Base-by-base conservation (phyloP, 1,140 invertebrate genomes). In the Zaprionus ornatus region DNA sequence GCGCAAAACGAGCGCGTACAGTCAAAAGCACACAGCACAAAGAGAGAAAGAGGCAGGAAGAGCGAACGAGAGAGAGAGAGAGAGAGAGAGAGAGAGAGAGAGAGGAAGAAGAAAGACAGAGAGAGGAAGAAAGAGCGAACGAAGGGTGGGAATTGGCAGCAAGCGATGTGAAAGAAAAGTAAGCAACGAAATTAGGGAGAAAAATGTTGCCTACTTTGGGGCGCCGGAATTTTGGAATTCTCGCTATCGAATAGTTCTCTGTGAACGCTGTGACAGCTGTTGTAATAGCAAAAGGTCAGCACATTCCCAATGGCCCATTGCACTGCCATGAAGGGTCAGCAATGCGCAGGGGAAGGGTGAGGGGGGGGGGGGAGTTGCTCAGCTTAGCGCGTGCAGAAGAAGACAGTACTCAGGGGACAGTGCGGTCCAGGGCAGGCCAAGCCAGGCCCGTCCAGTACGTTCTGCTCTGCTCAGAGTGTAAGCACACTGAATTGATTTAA, bases 191-290 rank as follows among this genome's bases (percentile, higher is more conserved):
- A n/a, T 60, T 37, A 48, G 32, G n/a, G 9, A 48, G 23, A 48
- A 59, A 74, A 68, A n/a, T 40, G 55, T 71, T 78, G 79, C 63
- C 70, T 72, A 77, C 78, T 56, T 82, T 71, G 66, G 25, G 10
- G 71, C 40, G 66, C 45, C 10, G 45, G 48, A 9, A 55, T 50
- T 60, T 32, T 21, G 13, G 7, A 56, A 57, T 52, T 55, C 45
- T 21, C 45, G 10, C 50, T 54, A 17, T 50, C 19, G 19, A 42
- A 42, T 61, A 68, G 55, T 61, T 66, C 6, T 25, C 4, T 15
- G 15, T 15, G 29, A 32, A 32, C 2, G 40, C 25, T 48, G 23
- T 4, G 71, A 37, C 65, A 74, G 57, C 65, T 68, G 57, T 61
- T 32, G 32, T 17, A 29, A 29, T 15, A 15, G 42, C 12, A 35